Evolutionary conservation across 2,888 invertebrate genomes (phyloP).

Genomic region (Meandrusa payeni): DNA sequence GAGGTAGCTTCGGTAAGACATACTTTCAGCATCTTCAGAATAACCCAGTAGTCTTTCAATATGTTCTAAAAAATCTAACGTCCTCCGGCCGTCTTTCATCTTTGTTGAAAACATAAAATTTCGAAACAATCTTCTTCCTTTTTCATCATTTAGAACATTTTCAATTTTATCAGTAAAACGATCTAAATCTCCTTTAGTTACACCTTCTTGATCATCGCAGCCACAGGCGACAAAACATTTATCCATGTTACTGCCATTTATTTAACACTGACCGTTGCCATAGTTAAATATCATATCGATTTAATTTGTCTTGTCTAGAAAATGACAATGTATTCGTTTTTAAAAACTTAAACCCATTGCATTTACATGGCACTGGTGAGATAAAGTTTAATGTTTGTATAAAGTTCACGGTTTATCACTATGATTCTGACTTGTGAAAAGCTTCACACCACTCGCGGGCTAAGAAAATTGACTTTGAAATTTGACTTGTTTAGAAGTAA

Average conservation of each 20-base stretch:
- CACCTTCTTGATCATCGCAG: conserved; percentile 64
- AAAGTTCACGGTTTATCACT: conserved; percentile 12
- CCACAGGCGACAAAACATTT: conserved; percentile 73
- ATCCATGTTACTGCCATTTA: conserved; percentile 64
- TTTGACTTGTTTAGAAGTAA: no score
- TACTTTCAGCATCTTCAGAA: conserved; percentile 52
- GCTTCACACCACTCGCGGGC: conserved; percentile 45
- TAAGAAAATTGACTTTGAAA: conserved; percentile 25
- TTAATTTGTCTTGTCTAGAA: conserved; percentile 27
- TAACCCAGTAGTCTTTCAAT: conserved; percentile 56
- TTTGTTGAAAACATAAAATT: conserved; percentile 70
- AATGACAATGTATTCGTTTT: not conserved
- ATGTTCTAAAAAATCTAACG: conserved; percentile 67
- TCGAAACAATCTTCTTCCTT: conserved; percentile 65
- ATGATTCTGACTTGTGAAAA: conserved; percentile 69
- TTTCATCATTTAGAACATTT: conserved; percentile 71
- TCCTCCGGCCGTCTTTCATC: conserved; percentile 58
- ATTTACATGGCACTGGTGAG: not conserved
- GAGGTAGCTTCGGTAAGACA: conserved; percentile 50
- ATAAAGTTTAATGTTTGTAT: not conserved
- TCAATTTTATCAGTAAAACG: conserved; percentile 75
- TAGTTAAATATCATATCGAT: conserved; percentile 60
- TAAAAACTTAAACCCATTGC: conserved; percentile 2
- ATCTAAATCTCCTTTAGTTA: conserved; percentile 72
- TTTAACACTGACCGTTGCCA: conserved; percentile 41